These are phyloP conservation scores for Sthenelais limicola DNA, from an alignment of 2,888 invertebrate species.

Conservation along the genomic window DNA sequence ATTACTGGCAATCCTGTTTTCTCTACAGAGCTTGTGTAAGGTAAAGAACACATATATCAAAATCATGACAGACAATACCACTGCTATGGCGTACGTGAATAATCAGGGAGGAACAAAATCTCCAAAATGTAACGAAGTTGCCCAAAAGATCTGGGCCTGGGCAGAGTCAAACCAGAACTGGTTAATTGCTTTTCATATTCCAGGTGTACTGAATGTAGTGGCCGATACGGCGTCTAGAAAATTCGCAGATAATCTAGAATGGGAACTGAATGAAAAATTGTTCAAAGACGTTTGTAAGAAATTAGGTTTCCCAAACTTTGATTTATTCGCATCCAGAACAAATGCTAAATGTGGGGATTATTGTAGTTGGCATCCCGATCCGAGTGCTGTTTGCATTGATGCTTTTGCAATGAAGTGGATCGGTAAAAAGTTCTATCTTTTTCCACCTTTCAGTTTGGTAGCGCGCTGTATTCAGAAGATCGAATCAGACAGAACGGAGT, in stretches of 20 bases:
- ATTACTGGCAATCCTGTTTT: not conserved
- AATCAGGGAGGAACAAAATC: not conserved
- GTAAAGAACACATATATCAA: not conserved
- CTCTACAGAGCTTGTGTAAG: not conserved
- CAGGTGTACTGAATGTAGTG: not conserved
- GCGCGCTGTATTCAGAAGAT: not conserved
- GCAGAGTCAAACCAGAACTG: conserved; percentile 10
- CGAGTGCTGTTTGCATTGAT: not conserved
- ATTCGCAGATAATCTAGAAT: conserved; percentile 12
- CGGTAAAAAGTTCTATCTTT: not conserved
- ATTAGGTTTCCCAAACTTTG: conserved; percentile 1
- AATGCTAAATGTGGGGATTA: not conserved
- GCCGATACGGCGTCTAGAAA: not conserved
- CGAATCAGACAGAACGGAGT: not conserved
- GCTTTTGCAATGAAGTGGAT: conserved; percentile 3
- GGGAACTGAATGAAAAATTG: not conserved
- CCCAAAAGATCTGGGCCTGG: conserved; percentile 14
- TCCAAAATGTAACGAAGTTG: not conserved
- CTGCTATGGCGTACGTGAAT: not conserved
- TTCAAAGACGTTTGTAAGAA: not conserved
- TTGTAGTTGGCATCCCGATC: not conserved
- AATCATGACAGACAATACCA: conserved; percentile 3
- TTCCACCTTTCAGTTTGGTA: conserved; percentile 11
- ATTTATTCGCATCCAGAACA: not conserved
- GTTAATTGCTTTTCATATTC: not conserved